Base-by-base conservation (phyloP, 2,888 invertebrate species). In the Petrolisthes cinctipes region DNA sequence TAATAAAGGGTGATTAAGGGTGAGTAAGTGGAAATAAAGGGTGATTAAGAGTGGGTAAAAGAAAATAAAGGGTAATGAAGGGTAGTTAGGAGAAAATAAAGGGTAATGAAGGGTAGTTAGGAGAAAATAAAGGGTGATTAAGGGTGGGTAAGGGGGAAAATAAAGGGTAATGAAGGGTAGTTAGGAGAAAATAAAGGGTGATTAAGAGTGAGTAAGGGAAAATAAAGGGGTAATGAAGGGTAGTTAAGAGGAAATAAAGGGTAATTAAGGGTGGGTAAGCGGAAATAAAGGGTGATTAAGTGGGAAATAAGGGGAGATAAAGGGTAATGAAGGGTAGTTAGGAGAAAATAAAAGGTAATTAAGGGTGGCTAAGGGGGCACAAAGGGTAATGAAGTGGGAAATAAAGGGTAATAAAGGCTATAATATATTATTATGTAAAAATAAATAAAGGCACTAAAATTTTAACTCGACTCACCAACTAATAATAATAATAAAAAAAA, bases 141-240 rank as follows among this genome's bases (percentile, higher is more conserved):
- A 84, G 84, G 51, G 66, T 66, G 78, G n/a, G n/a, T n/a, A n/a
- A 78, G 78, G 56, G 78, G 78, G 78, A 78, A 66, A 78, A 78
- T 66, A 78, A 37, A 56, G n/a, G n/a, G n/a, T n/a, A n/a, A n/a
- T n/a, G n/a, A n/a, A n/a, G n/a, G n/a, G n/a, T n/a, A n/a, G n/a
- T 66, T 76, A 78, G 83, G 76, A 76, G 57, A 71, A 76, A 71
- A 56, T 75, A 78, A 66, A 84, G 78, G 66, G 78, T 53, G 66
- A 76, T 61, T 53, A 23, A 20, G 51, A 17, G 61, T 17, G 53
- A 83, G 11, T 54, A 23, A 0, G 14, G n/a, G 20, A 80, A 80
- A 17, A 80, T 7, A 53, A 54, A n/a, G 73, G 14, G 6, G 51
- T 11, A 51, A 54, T 51, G 53, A 51, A 11, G 1, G 83, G 5